Conservation (phyloP, 2,888 invertebrate species). For the Dryadula phaetusa region DNA sequence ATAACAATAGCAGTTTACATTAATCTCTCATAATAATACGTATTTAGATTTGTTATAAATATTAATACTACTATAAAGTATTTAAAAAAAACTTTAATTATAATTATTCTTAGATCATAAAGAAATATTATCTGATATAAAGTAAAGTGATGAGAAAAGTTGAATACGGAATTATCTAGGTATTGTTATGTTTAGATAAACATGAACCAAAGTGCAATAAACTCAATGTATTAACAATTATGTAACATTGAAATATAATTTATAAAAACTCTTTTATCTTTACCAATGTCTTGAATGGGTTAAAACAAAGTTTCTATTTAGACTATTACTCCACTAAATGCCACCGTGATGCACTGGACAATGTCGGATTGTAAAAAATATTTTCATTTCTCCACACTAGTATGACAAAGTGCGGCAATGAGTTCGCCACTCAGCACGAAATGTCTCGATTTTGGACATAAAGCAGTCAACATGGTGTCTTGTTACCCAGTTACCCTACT, state of each 20-base stretch:
- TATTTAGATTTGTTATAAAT: not conserved
- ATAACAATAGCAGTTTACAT: conserved; percentile 5
- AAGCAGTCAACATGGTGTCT: too few species aligned
- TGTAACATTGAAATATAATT: not conserved
- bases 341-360: too few species aligned
- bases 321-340: too few species aligned
- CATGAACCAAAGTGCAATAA: not conserved
- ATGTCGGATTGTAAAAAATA: too few species aligned
- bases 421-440: too few species aligned
- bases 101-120: not conserved
- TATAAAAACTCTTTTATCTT: not conserved
- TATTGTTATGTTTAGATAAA: conserved; percentile 5
- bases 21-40: not conserved
- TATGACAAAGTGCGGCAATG: too few species aligned
- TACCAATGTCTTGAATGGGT: not conserved
- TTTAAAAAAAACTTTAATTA: not conserved
- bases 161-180: not conserved
- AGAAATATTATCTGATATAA: not conserved
- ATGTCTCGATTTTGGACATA: too few species aligned
- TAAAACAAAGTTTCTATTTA: too few species aligned
- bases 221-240: not conserved
- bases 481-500: too few species aligned
- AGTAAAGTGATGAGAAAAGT: not conserved
- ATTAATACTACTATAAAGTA: not conserved
- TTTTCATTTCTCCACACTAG: too few species aligned